Percentiles rank a stretch among this genome's conserved stretches.
Conservation (phyloP, 2,797 vertebrate species). For the Cryptoprocta ferox region DNA sequence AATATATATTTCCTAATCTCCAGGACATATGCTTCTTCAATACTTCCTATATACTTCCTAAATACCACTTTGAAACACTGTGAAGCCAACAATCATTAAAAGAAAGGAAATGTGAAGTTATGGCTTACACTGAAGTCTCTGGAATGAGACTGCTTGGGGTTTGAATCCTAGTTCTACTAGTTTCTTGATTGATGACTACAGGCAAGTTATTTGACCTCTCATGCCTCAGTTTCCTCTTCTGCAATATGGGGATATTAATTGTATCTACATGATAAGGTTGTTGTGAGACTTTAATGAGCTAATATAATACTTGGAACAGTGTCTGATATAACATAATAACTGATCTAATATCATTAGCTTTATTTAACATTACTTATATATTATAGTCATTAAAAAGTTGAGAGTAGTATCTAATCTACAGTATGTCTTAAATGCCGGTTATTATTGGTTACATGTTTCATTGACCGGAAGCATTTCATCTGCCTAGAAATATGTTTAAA, state of each 20-base stretch:
- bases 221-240: background rate
- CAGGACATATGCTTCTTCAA: background rate
- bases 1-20: background rate
- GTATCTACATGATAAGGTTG: background rate
- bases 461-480: background rate
- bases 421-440: background rate
- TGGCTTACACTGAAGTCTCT: background rate
- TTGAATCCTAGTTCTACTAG: background rate
- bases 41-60: background rate
- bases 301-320: background rate
- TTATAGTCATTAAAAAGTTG: background rate
- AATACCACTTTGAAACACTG: background rate
- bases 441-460: background rate
- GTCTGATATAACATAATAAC: background rate
- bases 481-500: background rate
- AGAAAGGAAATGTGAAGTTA: background rate
- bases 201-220: background rate
- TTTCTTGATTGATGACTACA: background rate
- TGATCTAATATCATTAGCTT: background rate
- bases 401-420: background rate
- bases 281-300: background rate
- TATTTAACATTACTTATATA: background rate
- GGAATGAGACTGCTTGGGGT: background rate
- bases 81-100: background rate
- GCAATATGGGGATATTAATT: background rate